A percentile compares a stretch with the other conserved stretches of the same genome.
phyloP scores from a whole-genome alignment of 2,797 vertebrate species.

The Muraenolepis orangiensis region DNA sequence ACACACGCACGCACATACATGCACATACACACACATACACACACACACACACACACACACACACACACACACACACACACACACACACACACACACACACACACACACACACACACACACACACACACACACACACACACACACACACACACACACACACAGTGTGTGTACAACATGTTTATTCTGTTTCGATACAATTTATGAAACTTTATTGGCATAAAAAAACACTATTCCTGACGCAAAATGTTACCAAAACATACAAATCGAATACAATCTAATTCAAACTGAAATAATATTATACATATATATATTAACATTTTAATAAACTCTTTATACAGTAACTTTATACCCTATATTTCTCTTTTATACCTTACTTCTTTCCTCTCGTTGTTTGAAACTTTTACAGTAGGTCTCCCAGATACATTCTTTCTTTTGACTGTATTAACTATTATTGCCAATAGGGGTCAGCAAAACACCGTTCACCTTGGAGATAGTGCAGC shows the following conservation, averaged over 20 bases:
- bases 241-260: neutral
- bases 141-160: neutral
- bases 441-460: conserved; percentile 30
- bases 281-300: neutral
- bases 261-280: neutral
- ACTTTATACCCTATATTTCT: neutral
- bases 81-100: neutral
- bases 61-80: neutral
- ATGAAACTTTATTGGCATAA: too few relatives aligned
- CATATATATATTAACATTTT: neutral
- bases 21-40: neutral
- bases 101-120: neutral
- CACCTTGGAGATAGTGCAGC: neutral
- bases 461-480: conserved; percentile 24
- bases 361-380: neutral
- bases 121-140: neutral
- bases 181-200: too few relatives aligned
- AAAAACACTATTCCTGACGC: too few relatives aligned
- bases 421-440: neutral
- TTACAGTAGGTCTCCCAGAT: neutral
- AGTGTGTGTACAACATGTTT: too few relatives aligned
- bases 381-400: neutral
- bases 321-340: neutral
- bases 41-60: neutral
- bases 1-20: too few relatives aligned